These are phyloP conservation scores for Asarcornis scutulata DNA, from an alignment of 2,113 vertebrate genomes.

Conservation along the genomic window DNA sequence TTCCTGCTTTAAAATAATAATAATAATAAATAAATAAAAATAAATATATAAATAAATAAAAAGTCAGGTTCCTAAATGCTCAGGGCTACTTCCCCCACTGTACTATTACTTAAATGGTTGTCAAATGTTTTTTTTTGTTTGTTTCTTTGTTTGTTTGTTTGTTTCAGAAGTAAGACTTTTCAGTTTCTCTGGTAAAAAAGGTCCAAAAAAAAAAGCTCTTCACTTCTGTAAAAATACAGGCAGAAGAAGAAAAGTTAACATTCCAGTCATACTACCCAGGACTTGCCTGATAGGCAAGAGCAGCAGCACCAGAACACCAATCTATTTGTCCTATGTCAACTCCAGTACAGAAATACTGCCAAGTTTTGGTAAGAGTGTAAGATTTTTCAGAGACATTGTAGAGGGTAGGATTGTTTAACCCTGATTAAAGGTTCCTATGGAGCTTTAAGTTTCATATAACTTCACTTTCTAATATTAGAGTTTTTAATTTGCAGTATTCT, in stretches of 20 bases:
- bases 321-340: background rate
- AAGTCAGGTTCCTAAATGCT: background rate
- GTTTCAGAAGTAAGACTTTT: background rate
- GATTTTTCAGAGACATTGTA: background rate
- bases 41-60: background rate
- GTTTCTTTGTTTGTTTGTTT: too few species aligned
- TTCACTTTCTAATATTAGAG: conserved; percentile 15
- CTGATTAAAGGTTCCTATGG: background rate
- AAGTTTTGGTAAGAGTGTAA: background rate
- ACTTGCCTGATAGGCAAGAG: background rate
- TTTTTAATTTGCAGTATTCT: background rate
- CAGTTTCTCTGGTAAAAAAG: background rate
- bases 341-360: background rate
- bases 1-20: background rate
- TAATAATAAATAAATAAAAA: too few species aligned
- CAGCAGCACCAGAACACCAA: background rate
- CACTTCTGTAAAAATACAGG: background rate
- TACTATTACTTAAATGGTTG: background rate
- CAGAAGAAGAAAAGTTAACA: background rate
- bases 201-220: background rate
- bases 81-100: background rate
- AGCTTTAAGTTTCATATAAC: conserved; percentile 9
- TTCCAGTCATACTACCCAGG: background rate
- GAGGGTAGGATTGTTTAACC: background rate
- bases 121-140: background rate